Evolutionary conservation across 2,797 vertebrate species (phyloP).

Genomic region (Ctenosaura bakeri): DNA sequence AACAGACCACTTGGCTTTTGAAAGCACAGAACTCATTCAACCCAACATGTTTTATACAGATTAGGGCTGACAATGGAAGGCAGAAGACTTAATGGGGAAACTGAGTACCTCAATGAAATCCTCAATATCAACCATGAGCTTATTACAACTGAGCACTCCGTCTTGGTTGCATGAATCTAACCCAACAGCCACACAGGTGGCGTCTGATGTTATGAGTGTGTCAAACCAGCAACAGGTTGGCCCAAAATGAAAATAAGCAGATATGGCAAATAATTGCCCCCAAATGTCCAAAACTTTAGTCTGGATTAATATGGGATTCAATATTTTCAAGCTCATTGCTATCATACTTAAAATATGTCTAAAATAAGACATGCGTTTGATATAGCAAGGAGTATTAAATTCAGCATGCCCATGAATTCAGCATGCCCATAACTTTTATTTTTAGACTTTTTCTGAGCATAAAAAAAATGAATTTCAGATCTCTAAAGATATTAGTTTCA

Average conservation of each 20-base stretch:
- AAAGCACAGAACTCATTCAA: slow-evolving; percentile 54
- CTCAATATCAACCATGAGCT: neutral
- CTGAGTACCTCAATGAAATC: slow-evolving; percentile 21
- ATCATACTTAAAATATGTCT: slow-evolving; percentile 45
- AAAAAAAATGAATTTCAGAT: slow-evolving; percentile 32
- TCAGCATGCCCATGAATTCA: slow-evolving; percentile 36
- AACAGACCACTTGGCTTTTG: slow-evolving; percentile 64
- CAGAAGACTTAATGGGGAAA: slow-evolving; percentile 58
- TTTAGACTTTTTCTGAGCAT: slow-evolving; percentile 24
- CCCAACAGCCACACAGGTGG: slow-evolving; percentile 32
- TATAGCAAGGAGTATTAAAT: slow-evolving; percentile 49
- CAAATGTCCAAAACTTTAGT: slow-evolving; percentile 35
- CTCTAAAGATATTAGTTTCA: slow-evolving; percentile 56
- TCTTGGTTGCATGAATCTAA: neutral
- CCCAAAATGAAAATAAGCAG: slow-evolving; percentile 42
- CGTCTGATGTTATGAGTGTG: slow-evolving; percentile 25
- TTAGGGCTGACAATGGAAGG: slow-evolving; percentile 50
- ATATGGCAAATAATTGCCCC: neutral
- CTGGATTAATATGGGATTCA: slow-evolving; percentile 51
- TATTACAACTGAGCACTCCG: neutral
- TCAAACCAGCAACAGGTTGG: neutral
- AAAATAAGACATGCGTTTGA: slow-evolving; percentile 30
- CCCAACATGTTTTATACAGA: slow-evolving; percentile 50
- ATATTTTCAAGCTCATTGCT: slow-evolving; percentile 4
- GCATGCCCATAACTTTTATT: slow-evolving; percentile 18